Conservation (phyloP, 2,888 invertebrate genomes). For the Spodoptera exigua region DNA sequence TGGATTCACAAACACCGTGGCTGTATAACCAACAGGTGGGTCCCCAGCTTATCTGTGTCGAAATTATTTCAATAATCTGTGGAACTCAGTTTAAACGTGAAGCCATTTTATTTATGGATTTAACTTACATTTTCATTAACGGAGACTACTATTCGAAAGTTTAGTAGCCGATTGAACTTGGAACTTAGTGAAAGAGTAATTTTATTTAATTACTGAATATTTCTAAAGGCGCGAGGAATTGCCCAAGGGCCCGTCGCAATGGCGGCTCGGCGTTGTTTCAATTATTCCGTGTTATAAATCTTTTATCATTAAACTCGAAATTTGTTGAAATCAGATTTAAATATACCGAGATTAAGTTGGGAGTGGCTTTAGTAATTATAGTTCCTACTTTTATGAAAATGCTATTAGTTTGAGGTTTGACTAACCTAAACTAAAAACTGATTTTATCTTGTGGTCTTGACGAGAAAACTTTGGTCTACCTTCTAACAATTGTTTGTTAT, state of each 20-base stretch:
- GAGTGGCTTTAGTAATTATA: no score
- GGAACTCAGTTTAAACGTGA: background rate
- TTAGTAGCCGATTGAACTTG: conserved; percentile 16
- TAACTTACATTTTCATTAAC: conserved; percentile 19
- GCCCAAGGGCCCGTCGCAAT: conserved; percentile 5
- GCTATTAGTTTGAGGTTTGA: no score
- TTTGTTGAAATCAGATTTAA: conserved; percentile 27
- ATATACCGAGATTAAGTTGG: background rate
- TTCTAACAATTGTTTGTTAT: no score
- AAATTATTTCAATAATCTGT: no score
- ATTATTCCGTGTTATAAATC: conserved; percentile 45
- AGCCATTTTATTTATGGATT: conserved; percentile 13
- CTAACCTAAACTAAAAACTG: no score
- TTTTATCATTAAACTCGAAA: conserved; percentile 16
- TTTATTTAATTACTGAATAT: conserved; percentile 37
- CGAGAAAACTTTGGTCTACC: no score
- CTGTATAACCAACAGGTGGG: no score
- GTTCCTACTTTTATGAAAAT: no score
- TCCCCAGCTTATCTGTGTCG: no score
- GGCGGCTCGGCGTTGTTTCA: conserved; percentile 14
- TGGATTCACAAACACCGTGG: no score
- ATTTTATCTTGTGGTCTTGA: no score
- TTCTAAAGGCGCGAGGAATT: conserved; percentile 18
- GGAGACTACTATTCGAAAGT: conserved; percentile 19
- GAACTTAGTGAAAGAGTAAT: conserved; percentile 23